Conservation (phyloP, 2,113 vertebrate genomes). For the Pleuronectes platessa region DNA sequence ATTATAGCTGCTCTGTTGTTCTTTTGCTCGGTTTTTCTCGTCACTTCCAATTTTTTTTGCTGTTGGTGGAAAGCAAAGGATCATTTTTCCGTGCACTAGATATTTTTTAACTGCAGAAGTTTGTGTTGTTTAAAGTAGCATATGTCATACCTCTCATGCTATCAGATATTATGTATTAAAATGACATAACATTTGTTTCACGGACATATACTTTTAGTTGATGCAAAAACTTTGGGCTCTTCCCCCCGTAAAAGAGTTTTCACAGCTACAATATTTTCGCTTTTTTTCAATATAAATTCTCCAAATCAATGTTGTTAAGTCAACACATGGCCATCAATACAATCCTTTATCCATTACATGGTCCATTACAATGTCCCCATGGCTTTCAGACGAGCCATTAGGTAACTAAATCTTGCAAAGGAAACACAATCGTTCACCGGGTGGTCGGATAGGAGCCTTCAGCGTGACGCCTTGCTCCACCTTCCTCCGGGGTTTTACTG, state of each 20-base stretch:
- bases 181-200: conserved; percentile 21
- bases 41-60: not conserved
- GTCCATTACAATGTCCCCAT: conserved; percentile 76
- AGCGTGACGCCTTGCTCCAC: conserved; percentile 42
- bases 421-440: conserved; percentile 66
- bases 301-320: conserved; percentile 68
- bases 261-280: conserved; percentile 27
- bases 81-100: not conserved
- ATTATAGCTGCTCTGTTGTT: conserved; percentile 22
- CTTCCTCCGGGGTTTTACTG: conserved; percentile 55
- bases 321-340: conserved; percentile 76
- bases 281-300: conserved; percentile 67
- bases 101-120: not conserved
- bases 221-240: conserved; percentile 18
- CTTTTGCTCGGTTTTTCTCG: conserved; percentile 2
- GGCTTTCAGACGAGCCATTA: conserved; percentile 74
- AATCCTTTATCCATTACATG: conserved; percentile 76
- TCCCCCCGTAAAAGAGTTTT: conserved; percentile 29
- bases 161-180: conserved; percentile 8
- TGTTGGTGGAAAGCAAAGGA: conserved; percentile 9
- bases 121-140: conserved; percentile 11
- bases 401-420: conserved; percentile 72
- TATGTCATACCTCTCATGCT: conserved; percentile 7
- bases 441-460: conserved; percentile 59
- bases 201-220: conserved; percentile 14